Percentiles rank a stretch among this genome's conserved stretches.
Conservation (phyloP, 2,797 vertebrate species). For the Centropyge bicolor region DNA sequence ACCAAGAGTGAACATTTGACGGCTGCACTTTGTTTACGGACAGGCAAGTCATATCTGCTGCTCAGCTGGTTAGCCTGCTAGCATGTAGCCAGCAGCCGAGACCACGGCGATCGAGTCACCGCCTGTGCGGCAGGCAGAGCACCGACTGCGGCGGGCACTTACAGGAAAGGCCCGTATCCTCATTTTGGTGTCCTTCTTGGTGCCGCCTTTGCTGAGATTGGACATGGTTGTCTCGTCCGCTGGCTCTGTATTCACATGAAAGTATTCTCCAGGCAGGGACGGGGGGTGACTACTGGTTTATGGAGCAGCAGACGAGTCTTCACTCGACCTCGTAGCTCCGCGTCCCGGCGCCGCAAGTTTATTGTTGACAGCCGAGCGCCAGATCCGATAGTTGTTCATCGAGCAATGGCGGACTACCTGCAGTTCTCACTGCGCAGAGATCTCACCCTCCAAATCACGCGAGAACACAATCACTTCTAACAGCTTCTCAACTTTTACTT, state of each 20-base stretch:
- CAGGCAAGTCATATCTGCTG: slow-evolving; percentile 47
- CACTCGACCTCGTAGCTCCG: slow-evolving; percentile 80
- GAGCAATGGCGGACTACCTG: slow-evolving; percentile 92
- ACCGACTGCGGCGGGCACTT: slow-evolving; percentile 83
- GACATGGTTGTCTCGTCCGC: slow-evolving; percentile 91
- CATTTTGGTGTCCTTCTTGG: slow-evolving; percentile 99
- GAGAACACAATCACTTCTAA: slow-evolving; percentile 61
- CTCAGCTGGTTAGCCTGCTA: slow-evolving; percentile 69
- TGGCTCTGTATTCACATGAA: slow-evolving; percentile 87
- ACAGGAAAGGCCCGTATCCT: slow-evolving; percentile 99
- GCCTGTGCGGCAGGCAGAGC: slow-evolving; percentile 45
- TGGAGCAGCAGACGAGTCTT: slow-evolving; percentile 78
- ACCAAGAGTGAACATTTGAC: background rate
- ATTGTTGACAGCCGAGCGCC: slow-evolving; percentile 88
- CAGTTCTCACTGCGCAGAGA: slow-evolving; percentile 90
- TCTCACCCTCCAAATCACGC: slow-evolving; percentile 79
- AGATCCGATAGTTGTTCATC: slow-evolving; percentile 74
- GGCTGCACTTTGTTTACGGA: slow-evolving; percentile 57
- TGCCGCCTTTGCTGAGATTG: slow-evolving; percentile 97
- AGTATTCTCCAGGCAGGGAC: slow-evolving; percentile 74
- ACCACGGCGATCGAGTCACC: slow-evolving; percentile 79
- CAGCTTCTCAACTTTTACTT: slow-evolving; percentile 6
- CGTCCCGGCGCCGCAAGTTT: slow-evolving; percentile 78
- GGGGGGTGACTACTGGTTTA: slow-evolving; percentile 68
- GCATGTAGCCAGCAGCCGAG: slow-evolving; percentile 60